A percentile compares a stretch with the other conserved stretches of the same genome.
These are phyloP conservation scores for Sinocyclocheilus maitianheensis DNA, from an alignment of 2,113 vertebrate genomes.

Conservation along the genomic window DNA sequence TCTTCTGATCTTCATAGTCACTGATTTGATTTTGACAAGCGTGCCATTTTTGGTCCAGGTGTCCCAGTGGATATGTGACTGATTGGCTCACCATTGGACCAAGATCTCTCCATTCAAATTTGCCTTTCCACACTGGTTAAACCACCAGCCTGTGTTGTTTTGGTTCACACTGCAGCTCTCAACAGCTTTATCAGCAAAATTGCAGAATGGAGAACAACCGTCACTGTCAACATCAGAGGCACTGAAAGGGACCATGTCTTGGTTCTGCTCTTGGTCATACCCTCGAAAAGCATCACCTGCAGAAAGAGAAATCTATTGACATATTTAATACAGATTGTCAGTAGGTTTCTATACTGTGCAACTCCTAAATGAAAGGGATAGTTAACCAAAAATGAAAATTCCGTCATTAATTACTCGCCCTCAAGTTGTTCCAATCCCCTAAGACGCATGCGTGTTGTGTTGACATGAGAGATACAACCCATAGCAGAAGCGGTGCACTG, in stretches of 20 bases:
- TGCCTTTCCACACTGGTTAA: slow-evolving; percentile 85
- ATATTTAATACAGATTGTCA: not conserved
- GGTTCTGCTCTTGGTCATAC: slow-evolving; percentile 84
- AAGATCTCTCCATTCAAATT: slow-evolving; percentile 84
- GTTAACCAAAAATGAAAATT: too few relatives aligned
- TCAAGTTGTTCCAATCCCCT: too few relatives aligned
- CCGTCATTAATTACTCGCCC: too few relatives aligned
- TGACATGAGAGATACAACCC: too few relatives aligned
- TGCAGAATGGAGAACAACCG: slow-evolving; percentile 81
- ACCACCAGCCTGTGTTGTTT: slow-evolving; percentile 89
- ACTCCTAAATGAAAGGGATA: not conserved
- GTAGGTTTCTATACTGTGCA: not conserved
- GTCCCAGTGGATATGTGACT: slow-evolving; percentile 82
- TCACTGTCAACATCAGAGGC: slow-evolving; percentile 89
- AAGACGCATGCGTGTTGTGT: too few relatives aligned
- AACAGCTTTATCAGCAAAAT: slow-evolving; percentile 72
- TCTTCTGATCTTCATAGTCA: slow-evolving; percentile 90
- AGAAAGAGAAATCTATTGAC: slow-evolving; percentile 36
- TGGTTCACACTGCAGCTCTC: slow-evolving; percentile 84
- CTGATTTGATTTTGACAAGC: slow-evolving; percentile 84
- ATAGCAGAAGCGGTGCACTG: too few relatives aligned
- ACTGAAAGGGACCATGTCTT: slow-evolving; percentile 88
- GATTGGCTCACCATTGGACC: slow-evolving; percentile 73
- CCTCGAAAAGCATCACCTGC: slow-evolving; percentile 89
- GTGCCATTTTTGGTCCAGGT: slow-evolving; percentile 82